Percentiles rank a stretch among this genome's conserved stretches.
phyloP scores from a whole-genome alignment of 2,888 invertebrate species.

The Chymomyza amoena region DNA sequence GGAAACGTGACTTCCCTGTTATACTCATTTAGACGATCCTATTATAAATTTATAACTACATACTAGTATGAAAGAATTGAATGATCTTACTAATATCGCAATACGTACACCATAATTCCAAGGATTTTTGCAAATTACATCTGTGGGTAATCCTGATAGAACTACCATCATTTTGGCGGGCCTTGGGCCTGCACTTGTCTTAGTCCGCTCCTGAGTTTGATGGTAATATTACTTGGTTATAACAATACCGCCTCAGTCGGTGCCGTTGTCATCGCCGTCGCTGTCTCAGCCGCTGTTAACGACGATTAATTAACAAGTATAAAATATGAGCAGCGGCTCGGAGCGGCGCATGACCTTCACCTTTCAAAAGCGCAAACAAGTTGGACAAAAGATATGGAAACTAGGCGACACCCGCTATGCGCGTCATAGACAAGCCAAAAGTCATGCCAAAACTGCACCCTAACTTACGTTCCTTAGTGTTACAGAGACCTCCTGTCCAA shows the following conservation, averaged over 20 bases:
- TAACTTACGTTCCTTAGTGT: not conserved
- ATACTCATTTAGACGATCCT: no score
- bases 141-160: no score
- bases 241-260: not conserved
- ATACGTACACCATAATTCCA: no score
- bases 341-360: conserved; percentile 40
- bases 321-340: not conserved
- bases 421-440: conserved; percentile 10
- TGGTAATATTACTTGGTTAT: not conserved
- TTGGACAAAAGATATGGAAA: conserved; percentile 43
- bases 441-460: conserved; percentile 1
- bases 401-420: conserved; percentile 27
- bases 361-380: conserved; percentile 31
- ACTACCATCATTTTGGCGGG: no score
- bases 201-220: not conserved
- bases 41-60: no score
- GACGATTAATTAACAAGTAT: not conserved
- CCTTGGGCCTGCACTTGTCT: no score
- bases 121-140: no score
- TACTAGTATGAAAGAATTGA: no score
- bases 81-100: no score
- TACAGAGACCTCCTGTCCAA: not conserved
- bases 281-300: not conserved
- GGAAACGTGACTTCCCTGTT: no score
- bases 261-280: not conserved